phyloP scores from a whole-genome alignment of 2,888 invertebrate genomes.

The Drosophila maculinotata region DNA sequence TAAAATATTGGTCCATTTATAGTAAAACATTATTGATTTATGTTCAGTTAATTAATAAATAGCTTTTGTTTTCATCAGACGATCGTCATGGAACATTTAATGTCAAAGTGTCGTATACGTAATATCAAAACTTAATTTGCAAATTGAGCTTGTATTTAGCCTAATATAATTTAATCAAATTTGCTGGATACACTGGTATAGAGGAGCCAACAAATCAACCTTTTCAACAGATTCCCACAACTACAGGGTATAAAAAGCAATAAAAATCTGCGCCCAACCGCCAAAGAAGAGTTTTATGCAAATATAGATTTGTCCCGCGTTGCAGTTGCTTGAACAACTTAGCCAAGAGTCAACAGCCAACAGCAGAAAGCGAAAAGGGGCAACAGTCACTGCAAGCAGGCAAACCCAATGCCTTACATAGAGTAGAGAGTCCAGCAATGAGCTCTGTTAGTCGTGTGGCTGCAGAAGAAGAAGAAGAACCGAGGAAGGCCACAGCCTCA shows the following conservation, averaged over 20 bases:
- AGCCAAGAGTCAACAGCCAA: neutral
- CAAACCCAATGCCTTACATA: slow-evolving; percentile 79
- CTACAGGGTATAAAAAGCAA: slow-evolving; percentile 23
- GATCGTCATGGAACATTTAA: neutral
- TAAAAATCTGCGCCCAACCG: slow-evolving; percentile 15
- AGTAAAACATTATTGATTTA: no score
- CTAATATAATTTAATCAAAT: no score
- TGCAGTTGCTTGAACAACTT: neutral
- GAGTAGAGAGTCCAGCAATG: slow-evolving; percentile 48
- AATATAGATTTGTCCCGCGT: slow-evolving; percentile 6
- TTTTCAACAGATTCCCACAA: neutral
- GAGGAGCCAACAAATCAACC: no score
- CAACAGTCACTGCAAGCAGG: slow-evolving; percentile 2
- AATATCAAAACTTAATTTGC: no score
- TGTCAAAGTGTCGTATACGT: neutral
- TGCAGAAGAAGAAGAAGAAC: slow-evolving; percentile 28
- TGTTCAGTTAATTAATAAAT: no score
- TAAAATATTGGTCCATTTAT: no score
- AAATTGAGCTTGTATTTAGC: no score
- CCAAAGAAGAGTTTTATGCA: slow-evolving; percentile 10
- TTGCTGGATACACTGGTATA: no score
- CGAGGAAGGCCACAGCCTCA: slow-evolving; percentile 15
- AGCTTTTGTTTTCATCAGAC: no score
- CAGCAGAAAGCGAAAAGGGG: neutral
- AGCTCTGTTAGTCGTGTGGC: slow-evolving; percentile 41